phyloP scores from a whole-genome alignment of 1,140 invertebrate species.

The Scaptomyza graminum region DNA sequence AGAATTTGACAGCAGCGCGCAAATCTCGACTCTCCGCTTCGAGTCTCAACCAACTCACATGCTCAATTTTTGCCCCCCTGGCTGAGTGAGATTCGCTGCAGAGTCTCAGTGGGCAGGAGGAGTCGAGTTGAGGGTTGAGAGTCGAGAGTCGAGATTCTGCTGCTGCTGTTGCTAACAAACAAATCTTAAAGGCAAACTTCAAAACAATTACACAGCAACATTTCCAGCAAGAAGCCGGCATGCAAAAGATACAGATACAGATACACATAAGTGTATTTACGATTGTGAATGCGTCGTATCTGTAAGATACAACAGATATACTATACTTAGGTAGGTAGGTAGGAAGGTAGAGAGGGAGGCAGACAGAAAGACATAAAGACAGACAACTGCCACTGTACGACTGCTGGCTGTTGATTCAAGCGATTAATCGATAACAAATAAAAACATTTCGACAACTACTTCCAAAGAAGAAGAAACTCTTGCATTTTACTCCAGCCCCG shows the following conservation, averaged over 20 bases:
- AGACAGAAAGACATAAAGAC: constrained; percentile 38
- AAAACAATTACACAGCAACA: constrained; percentile 83
- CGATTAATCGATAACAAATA: constrained; percentile 83
- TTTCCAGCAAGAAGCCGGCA: constrained; percentile 49
- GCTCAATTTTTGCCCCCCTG: neutral
- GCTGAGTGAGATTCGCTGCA: constrained; percentile 2
- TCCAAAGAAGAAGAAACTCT: constrained; percentile 62
- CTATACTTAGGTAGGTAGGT: too few relatives aligned
- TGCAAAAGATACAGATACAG: constrained; percentile 45
- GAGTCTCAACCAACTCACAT: neutral
- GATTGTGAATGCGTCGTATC: constrained; percentile 38
- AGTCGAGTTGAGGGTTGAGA: neutral
- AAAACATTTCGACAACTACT: constrained; percentile 83
- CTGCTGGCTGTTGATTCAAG: constrained; percentile 71
- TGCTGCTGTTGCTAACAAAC: constrained; percentile 58
- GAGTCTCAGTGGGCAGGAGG: neutral
- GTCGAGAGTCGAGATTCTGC: constrained; percentile 22
- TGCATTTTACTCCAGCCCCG: constrained; percentile 4
- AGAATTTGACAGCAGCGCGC: constrained; percentile 68
- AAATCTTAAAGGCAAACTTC: constrained; percentile 75
- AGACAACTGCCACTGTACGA: constrained; percentile 60
- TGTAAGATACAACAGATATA: constrained; percentile 26
- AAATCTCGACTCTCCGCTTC: constrained; percentile 35
- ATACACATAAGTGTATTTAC: neutral
- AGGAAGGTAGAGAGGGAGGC: neutral